phyloP scores from a whole-genome alignment of 2,888 invertebrate species.

The Papilio protenor region DNA sequence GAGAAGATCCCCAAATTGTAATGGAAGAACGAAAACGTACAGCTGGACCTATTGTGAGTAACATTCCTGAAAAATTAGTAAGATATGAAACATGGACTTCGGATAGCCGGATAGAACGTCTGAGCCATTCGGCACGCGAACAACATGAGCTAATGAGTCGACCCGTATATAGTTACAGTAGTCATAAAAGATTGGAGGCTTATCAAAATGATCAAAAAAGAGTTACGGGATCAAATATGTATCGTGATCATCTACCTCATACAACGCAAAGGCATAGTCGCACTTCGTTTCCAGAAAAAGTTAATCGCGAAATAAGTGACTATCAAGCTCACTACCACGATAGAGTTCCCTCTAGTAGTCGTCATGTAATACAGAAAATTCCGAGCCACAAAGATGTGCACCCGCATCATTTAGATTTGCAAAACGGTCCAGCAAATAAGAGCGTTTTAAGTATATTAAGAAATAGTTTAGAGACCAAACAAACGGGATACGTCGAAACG shows the following conservation, averaged over 20 bases:
- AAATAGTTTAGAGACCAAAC: slow-evolving; percentile 88
- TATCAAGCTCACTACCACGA: slow-evolving; percentile 71
- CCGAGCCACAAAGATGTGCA: slow-evolving; percentile 72
- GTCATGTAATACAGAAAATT: slow-evolving; percentile 74
- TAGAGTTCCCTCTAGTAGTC: slow-evolving; percentile 63
- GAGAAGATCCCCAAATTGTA: slow-evolving; percentile 73
- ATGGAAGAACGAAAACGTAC: slow-evolving; percentile 78
- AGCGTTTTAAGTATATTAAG: slow-evolving; percentile 88
- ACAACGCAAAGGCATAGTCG: slow-evolving; percentile 65
- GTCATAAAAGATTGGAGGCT: slow-evolving; percentile 76
- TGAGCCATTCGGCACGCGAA: slow-evolving; percentile 70
- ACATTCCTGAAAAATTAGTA: slow-evolving; percentile 80
- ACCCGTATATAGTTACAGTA: slow-evolving; percentile 76
- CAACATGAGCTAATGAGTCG: slow-evolving; percentile 76
- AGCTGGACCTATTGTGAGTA: slow-evolving; percentile 71
- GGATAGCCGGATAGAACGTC: slow-evolving; percentile 75
- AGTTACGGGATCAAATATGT: slow-evolving; percentile 57
- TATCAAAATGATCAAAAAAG: slow-evolving; percentile 76
- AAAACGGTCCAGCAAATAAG: slow-evolving; percentile 86
- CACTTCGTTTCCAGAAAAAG: slow-evolving; percentile 63
- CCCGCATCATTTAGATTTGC: slow-evolving; percentile 65
- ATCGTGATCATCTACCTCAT: slow-evolving; percentile 67
- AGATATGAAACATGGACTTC: slow-evolving; percentile 78
- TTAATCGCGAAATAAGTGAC: slow-evolving; percentile 65
- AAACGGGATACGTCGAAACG: slow-evolving; percentile 81